A percentile compares a stretch with the other conserved stretches of the same genome.
phyloP scores from a whole-genome alignment of 2,888 invertebrate genomes.

The Anthrax anthrax region DNA sequence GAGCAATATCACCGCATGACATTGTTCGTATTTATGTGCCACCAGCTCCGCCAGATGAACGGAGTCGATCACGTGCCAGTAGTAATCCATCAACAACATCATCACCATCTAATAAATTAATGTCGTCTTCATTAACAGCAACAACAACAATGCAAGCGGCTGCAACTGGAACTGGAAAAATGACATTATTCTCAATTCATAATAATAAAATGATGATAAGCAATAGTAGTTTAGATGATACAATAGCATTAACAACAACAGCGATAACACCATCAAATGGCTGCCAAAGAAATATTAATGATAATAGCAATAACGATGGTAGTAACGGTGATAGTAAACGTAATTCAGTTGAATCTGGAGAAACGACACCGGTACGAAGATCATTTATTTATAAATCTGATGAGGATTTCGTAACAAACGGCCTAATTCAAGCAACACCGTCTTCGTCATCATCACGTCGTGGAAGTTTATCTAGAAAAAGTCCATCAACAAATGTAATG shows the following conservation, averaged over 20 bases:
- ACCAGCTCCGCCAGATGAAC: conserved; percentile 12
- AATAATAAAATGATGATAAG: conserved; percentile 1
- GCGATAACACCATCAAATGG: neutral
- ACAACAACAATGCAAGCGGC: too few species aligned
- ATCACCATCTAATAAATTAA: conserved; percentile 2
- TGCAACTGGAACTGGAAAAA: neutral
- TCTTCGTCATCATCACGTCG: conserved; percentile 14
- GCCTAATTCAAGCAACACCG: neutral
- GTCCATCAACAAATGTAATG: conserved; percentile 11
- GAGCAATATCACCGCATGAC: conserved; percentile 16
- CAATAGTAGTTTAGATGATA: neutral
- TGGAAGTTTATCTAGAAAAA: conserved; percentile 14
- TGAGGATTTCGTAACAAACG: conserved; percentile 10
- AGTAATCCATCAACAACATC: neutral
- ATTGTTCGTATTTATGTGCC: conserved; percentile 17
- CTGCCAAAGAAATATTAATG: neutral
- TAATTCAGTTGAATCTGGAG: conserved; percentile 12
- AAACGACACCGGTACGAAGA: conserved; percentile 10
- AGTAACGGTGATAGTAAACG: conserved; percentile 8
- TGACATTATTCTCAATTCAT: neutral
- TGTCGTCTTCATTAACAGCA: neutral
- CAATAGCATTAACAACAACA: neutral
- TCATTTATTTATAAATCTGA: conserved; percentile 11
- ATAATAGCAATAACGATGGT: neutral
- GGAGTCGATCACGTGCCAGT: neutral